Conservation (phyloP, 2,888 invertebrate species). For the Andrena haemorrhoa region DNA sequence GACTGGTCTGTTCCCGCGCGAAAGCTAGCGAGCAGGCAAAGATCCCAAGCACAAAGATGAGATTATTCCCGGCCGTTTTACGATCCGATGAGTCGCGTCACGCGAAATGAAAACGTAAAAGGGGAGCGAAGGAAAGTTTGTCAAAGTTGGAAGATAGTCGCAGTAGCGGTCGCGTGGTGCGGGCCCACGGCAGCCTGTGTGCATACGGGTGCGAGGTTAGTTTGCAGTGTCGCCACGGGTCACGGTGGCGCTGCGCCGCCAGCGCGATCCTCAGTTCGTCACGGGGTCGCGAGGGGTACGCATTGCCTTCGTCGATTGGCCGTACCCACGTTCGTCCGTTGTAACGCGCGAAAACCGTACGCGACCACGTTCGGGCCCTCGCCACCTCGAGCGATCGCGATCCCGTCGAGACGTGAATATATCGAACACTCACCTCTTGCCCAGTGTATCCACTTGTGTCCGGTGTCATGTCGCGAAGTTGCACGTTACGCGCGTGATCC, state of each 20-base stretch:
- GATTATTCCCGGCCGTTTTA: constrained; percentile 32
- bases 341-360: constrained; percentile 66
- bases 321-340: constrained; percentile 55
- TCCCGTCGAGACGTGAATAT: constrained; percentile 8
- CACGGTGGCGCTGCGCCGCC: constrained; percentile 83
- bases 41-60: constrained; percentile 1
- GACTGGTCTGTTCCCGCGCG: not conserved
- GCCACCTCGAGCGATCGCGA: not conserved
- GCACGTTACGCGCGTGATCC: constrained; percentile 47
- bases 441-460: constrained; percentile 44
- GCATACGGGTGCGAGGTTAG: constrained; percentile 67
- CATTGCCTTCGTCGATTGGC: constrained; percentile 66
- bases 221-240: constrained; percentile 83
- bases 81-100: constrained; percentile 39
- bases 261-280: constrained; percentile 82
- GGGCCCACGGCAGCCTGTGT: constrained; percentile 53
- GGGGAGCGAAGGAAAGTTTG: constrained; percentile 32
- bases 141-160: constrained; percentile 39
- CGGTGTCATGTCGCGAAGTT: constrained; percentile 54
- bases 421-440: not conserved
- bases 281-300: constrained; percentile 82
- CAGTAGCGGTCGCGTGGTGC: constrained; percentile 44
- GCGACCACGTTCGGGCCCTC: constrained; percentile 1
- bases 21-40: not conserved
- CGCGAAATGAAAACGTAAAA: constrained; percentile 53